Evolutionary conservation across 2,113 vertebrate species (phyloP).

Genomic region (Zosterops lateralis): DNA sequence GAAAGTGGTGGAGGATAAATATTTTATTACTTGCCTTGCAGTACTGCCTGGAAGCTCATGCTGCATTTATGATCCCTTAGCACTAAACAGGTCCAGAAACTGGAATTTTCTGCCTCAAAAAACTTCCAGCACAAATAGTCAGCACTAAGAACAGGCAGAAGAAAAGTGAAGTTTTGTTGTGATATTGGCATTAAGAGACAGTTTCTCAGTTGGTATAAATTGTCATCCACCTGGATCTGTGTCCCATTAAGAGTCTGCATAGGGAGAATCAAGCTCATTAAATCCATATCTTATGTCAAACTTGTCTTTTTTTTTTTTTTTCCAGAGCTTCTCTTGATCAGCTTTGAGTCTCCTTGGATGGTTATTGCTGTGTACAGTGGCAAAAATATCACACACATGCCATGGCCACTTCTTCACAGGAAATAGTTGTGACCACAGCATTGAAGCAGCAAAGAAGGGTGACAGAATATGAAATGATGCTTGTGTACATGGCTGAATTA

Average conservation of each 20-base stretch:
- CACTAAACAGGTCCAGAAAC: neutral
- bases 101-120: neutral
- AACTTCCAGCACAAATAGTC: neutral
- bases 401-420: neutral
- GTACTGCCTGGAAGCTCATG: neutral
- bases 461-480: neutral
- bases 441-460: neutral
- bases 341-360: neutral
- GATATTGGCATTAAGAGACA: neutral
- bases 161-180: neutral
- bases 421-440: neutral
- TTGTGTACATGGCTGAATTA: neutral
- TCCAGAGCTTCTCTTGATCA: neutral
- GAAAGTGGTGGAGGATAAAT: neutral
- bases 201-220: neutral
- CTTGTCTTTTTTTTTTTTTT: neutral
- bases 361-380: neutral
- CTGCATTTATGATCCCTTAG: neutral
- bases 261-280: neutral
- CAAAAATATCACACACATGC: neutral
- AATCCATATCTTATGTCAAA: neutral
- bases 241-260: neutral
- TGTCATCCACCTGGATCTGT: neutral
- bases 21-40: neutral
- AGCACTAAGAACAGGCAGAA: neutral